phyloP scores from a whole-genome alignment of 1,140 invertebrate genomes.

The Phymastichus coffea region DNA sequence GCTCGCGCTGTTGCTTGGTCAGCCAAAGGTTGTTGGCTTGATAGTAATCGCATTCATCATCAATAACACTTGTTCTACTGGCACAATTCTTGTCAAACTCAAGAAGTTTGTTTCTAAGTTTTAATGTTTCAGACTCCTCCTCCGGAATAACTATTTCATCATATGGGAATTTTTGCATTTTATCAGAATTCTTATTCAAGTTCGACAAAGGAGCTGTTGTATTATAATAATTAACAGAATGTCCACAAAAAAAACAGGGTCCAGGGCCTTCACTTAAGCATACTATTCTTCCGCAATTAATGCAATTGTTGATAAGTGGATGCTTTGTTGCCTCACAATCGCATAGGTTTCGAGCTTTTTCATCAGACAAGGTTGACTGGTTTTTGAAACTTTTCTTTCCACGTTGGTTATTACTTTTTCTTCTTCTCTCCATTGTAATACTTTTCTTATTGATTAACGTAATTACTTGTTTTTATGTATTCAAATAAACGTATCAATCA shows the following conservation, averaged over 20 bases:
- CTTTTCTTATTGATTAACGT: too few relatives aligned
- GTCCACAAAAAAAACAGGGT: constrained; percentile 90
- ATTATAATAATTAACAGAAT: constrained; percentile 60
- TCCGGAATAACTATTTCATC: too few relatives aligned
- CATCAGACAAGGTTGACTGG: constrained; percentile 12
- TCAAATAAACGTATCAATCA: too few relatives aligned
- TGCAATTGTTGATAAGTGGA: constrained; percentile 89
- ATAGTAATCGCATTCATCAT: constrained; percentile 95
- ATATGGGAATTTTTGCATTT: neutral
- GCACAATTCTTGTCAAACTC: constrained; percentile 56
- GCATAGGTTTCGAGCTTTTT: constrained; percentile 67
- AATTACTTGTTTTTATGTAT: too few relatives aligned
- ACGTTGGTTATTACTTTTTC: constrained; percentile 3
- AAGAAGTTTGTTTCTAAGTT: constrained; percentile 20
- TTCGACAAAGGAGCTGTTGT: neutral
- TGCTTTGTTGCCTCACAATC: constrained; percentile 92
- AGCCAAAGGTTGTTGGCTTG: constrained; percentile 80
- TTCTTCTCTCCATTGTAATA: constrained; percentile 8
- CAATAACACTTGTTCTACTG: constrained; percentile 85
- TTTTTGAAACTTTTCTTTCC: constrained; percentile 8
- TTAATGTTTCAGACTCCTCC: constrained; percentile 57
- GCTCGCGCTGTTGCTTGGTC: constrained; percentile 67
- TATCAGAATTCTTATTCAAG: neutral
- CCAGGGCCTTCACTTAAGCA: constrained; percentile 96
- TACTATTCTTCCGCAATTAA: constrained; percentile 91